These are phyloP conservation scores for Sarcophilus harrisii DNA, from an alignment of 2,797 vertebrate genomes.

Conservation along the genomic window DNA sequence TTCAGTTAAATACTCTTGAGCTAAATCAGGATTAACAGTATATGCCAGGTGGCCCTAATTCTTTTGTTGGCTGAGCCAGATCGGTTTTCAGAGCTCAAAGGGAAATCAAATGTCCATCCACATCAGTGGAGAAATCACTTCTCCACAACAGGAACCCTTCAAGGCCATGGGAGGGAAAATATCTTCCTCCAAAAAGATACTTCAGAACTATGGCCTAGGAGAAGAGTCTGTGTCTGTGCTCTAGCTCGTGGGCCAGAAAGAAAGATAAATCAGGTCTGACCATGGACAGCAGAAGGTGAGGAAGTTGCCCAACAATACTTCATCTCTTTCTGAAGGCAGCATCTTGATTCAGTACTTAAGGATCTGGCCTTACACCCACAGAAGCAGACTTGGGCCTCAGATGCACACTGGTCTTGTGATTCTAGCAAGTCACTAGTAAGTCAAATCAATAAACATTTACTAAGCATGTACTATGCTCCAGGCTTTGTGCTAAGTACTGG, in stretches of 20 bases:
- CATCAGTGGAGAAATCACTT: background rate
- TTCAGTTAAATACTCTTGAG: constrained; percentile 48
- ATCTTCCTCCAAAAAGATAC: background rate
- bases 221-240: background rate
- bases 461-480: background rate
- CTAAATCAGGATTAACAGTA: constrained; percentile 46
- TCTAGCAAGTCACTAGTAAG: background rate
- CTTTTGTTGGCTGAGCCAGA: constrained; percentile 57
- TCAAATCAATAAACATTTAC: background rate
- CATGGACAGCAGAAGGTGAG: background rate
- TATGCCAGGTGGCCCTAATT: constrained; percentile 51
- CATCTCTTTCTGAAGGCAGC: background rate
- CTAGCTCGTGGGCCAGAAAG: background rate
- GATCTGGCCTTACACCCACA: background rate
- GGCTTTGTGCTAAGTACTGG: background rate
- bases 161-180: background rate
- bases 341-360: background rate
- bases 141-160: background rate
- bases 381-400: background rate
- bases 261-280: background rate
- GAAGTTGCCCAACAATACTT: background rate
- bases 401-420: background rate
- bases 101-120: constrained; percentile 45
- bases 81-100: constrained; percentile 48
- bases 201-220: background rate